Percentiles rank a stretch among this genome's conserved stretches.
phyloP scores from a whole-genome alignment of 2,888 invertebrate species.

The Melanostoma mellinum region DNA sequence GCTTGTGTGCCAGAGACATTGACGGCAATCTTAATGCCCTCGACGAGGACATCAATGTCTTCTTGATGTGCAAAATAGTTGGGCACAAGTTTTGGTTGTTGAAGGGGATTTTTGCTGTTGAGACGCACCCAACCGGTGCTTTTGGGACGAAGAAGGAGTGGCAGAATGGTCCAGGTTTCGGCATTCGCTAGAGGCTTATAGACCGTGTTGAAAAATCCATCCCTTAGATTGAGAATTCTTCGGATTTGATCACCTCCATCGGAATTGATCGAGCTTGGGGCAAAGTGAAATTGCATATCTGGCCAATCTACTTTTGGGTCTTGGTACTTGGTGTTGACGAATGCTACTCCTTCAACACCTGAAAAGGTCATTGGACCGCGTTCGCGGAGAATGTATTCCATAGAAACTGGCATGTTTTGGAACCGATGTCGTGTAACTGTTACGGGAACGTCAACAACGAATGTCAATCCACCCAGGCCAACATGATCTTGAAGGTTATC shows the following conservation, averaged over 20 bases:
- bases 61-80: slow-evolving; percentile 94
- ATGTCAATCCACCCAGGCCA: slow-evolving; percentile 92
- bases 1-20: slow-evolving; percentile 90
- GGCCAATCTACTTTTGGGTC: slow-evolving; percentile 90
- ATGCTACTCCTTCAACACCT: slow-evolving; percentile 93
- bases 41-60: slow-evolving; percentile 90
- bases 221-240: slow-evolving; percentile 88
- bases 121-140: slow-evolving; percentile 94
- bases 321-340: slow-evolving; percentile 93
- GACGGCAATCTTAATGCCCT: slow-evolving; percentile 92
- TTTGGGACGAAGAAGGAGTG: slow-evolving; percentile 91
- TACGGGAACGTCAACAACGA: slow-evolving; percentile 90
- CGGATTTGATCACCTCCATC: slow-evolving; percentile 91
- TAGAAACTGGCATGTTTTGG: slow-evolving; percentile 88
- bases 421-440: slow-evolving; percentile 90
- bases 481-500: slow-evolving; percentile 94
- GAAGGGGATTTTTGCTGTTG: slow-evolving; percentile 90
- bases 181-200: slow-evolving; percentile 90
- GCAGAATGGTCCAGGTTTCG: slow-evolving; percentile 93
- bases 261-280: slow-evolving; percentile 92
- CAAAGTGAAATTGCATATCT: slow-evolving; percentile 93
- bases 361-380: slow-evolving; percentile 92
- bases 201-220: slow-evolving; percentile 91
- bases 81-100: slow-evolving; percentile 93
- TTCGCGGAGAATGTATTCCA: slow-evolving; percentile 92